A percentile compares a stretch with the other conserved stretches of the same genome.
Evolutionary conservation across 2,888 invertebrate genomes (phyloP).

Genomic region (Masnerella sp.): DNA sequence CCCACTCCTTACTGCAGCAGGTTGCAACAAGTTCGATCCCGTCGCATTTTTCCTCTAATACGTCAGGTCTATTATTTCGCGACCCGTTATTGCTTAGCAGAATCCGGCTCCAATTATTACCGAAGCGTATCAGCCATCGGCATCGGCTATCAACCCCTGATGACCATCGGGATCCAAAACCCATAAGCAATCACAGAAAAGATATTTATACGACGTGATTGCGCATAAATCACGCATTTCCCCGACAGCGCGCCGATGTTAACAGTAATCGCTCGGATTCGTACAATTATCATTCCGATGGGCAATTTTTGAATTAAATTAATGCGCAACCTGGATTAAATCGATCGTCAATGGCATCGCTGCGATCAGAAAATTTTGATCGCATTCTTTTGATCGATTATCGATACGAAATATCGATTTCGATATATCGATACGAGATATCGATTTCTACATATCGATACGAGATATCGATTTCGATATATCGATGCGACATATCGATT

Average conservation of each 20-base stretch:
- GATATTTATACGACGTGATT: slow-evolving; percentile 48
- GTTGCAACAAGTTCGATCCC: too few species aligned
- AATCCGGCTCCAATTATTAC: slow-evolving; percentile 25
- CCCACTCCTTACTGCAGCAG: too few species aligned
- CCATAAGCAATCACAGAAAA: slow-evolving; percentile 53
- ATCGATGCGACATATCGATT: too few species aligned
- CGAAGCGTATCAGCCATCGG: slow-evolving; percentile 8
- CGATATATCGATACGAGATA: too few species aligned
- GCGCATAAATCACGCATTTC: slow-evolving; percentile 53
- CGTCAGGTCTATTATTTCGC: too few species aligned
- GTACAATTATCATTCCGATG: slow-evolving; percentile 50
- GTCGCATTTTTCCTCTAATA: too few species aligned
- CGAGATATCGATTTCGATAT: too few species aligned
- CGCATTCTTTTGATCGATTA: too few species aligned
- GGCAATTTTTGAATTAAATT: slow-evolving; percentile 28
- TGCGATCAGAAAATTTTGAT: too few species aligned
- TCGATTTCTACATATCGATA: too few species aligned
- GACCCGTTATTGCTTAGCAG: too few species aligned
- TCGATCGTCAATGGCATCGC: slow-evolving; percentile 16
- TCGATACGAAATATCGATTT: too few species aligned
- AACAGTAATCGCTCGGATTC: slow-evolving; percentile 38
- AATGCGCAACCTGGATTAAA: slow-evolving; percentile 18
- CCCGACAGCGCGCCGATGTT: slow-evolving; percentile 43
- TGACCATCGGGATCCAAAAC: slow-evolving; percentile 38
- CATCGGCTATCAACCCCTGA: slow-evolving; percentile 33